phyloP scores from a whole-genome alignment of 2,888 invertebrate species.

The Chymomyza fuscimana region DNA sequence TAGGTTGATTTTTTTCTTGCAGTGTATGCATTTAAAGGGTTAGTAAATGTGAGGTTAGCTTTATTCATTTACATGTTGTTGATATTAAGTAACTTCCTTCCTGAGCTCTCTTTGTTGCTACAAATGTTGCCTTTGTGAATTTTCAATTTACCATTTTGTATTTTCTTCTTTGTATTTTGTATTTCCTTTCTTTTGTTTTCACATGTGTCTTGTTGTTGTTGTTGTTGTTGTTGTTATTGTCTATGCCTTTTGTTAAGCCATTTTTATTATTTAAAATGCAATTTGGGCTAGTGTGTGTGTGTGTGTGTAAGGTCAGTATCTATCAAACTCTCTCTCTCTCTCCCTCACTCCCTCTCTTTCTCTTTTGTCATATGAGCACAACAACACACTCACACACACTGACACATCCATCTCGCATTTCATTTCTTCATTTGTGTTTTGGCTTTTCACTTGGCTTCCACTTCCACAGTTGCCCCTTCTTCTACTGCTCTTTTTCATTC shows the following conservation, averaged over 20 bases:
- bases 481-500: background rate
- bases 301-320: background rate
- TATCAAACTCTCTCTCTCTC: too few species aligned
- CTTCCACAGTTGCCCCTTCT: background rate
- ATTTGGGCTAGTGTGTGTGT: conserved; percentile 29
- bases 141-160: background rate
- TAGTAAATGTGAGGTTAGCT: background rate
- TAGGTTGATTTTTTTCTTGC: background rate
- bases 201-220: conserved; percentile 30
- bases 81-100: conserved; percentile 62
- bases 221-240: conserved; percentile 38
- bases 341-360: too few species aligned
- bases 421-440: conserved; percentile 5
- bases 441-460: background rate
- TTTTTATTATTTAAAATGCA: conserved; percentile 63
- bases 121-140: background rate
- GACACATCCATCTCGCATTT: background rate
- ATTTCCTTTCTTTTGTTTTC: background rate
- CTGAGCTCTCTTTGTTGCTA: conserved; percentile 20
- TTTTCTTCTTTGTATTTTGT: background rate
- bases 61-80: conserved; percentile 55
- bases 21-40: background rate
- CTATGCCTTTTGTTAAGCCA: conserved; percentile 44
- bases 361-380: background rate
- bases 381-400: too few species aligned